These are phyloP conservation scores for Lycorma delicatula DNA, from an alignment of 1,140 invertebrate species.

Conservation along the genomic window DNA sequence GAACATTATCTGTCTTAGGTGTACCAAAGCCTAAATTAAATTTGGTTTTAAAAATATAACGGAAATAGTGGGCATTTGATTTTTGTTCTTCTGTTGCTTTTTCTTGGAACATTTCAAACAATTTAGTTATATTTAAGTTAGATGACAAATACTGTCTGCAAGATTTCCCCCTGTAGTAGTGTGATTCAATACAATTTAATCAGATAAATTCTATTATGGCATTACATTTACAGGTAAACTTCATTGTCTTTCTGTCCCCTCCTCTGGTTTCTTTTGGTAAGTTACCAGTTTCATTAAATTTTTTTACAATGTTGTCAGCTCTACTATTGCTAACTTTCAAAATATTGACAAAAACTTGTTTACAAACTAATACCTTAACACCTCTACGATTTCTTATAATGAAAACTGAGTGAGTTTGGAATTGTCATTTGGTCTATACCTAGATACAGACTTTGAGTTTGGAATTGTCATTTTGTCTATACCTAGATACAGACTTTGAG, in stretches of 20 bases:
- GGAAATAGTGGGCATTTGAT: neutral
- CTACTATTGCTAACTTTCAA: neutral
- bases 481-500: too few relatives aligned
- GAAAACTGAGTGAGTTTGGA: too few relatives aligned
- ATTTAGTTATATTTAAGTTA: neutral
- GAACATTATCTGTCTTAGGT: neutral
- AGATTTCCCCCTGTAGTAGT: neutral
- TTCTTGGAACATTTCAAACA: neutral
- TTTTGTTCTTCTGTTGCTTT: neutral
- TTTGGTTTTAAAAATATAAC: neutral
- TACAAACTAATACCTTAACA: too few relatives aligned
- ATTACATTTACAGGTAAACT: neutral
- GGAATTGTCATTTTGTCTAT: too few relatives aligned
- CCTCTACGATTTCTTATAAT: too few relatives aligned
- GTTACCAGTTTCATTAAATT: neutral
- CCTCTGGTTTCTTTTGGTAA: neutral
- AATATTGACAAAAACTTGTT: neutral
- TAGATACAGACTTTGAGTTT: too few relatives aligned
- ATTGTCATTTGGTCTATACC: too few relatives aligned
- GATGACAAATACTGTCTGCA: neutral
- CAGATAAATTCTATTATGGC: neutral
- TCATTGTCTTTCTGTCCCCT: neutral
- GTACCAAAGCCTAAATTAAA: neutral
- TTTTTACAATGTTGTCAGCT: neutral
- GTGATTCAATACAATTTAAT: neutral